Evolutionary conservation across 2,888 invertebrate species (phyloP).

Genomic region (Nomada goodeniana): DNA sequence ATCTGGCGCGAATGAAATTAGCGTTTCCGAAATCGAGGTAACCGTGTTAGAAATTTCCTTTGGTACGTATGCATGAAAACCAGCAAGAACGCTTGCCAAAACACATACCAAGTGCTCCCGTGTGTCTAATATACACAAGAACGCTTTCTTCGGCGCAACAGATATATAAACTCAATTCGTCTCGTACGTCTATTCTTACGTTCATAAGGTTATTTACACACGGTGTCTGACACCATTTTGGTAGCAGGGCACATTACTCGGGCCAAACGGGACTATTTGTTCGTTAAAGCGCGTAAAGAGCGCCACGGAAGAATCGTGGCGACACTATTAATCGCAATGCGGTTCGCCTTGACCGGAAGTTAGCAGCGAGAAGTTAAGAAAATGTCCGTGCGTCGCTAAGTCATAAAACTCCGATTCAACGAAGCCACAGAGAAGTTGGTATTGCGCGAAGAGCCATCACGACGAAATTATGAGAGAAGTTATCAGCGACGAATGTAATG

Average conservation of each 20-base stretch:
- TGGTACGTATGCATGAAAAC: background rate
- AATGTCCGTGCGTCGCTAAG: background rate
- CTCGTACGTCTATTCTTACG: constrained; percentile 71
- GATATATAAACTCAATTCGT: constrained; percentile 68
- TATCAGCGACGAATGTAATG: background rate
- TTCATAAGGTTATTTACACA: constrained; percentile 75
- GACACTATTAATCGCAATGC: constrained; percentile 3
- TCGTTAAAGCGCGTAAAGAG: constrained; percentile 38
- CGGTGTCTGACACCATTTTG: constrained; percentile 72
- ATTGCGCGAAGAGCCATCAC: too few species aligned
- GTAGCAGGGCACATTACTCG: constrained; percentile 50
- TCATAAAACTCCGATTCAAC: background rate
- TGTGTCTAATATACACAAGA: constrained; percentile 29
- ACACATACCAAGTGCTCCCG: constrained; percentile 6
- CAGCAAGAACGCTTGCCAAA: constrained; percentile 33
- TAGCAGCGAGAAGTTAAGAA: constrained; percentile 7
- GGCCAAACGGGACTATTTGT: constrained; percentile 56
- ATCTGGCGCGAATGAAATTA: background rate
- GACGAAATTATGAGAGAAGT: background rate
- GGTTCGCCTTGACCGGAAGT: constrained; percentile 26
- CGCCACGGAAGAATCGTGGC: background rate
- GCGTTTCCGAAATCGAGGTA: constrained; percentile 24
- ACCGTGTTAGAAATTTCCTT: constrained; percentile 28
- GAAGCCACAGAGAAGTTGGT: too few species aligned
- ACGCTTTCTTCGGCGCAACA: constrained; percentile 58